Evolutionary conservation across 1,140 invertebrate genomes (phyloP), one percentile per base, ranked within the genome.

Genomic region (Drosophila persimilis): DNA sequence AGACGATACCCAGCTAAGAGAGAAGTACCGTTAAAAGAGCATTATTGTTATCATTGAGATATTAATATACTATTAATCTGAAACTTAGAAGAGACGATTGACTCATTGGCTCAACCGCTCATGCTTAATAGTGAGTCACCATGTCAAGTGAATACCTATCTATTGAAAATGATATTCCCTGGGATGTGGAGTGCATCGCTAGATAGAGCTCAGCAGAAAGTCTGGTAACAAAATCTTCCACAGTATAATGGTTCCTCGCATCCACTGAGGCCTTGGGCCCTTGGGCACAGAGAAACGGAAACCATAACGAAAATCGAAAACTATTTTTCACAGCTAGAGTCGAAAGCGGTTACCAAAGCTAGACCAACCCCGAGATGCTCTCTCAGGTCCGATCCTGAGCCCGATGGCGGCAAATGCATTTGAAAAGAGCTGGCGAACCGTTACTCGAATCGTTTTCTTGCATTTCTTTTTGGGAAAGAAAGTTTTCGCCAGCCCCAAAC

Each of bases 251-350:
- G 35, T 43, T 60, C 35, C 57, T 43, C 6, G 29, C 11, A 11
- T 4, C 2, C 8, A 13, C 29, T 4, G 9, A 17, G 6, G 11
- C 9, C 41, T 24, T 6, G n/a, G 15, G 44, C 26, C 9, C 41
- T 24, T 6, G n/a, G 15, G 44, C 26, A 13, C 22, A 56, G 15
- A 53, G 35, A 63, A 73, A 52, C 39, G 17, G 59, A 75, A 84
- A 69, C 56, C 66, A 76, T 76, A 76, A 73, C 62, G 72, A 85
- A 84, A 85, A 84, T 73, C 76, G 75, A 84, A 85, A 85, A 85
- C 80, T 67, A 69, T 80, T 84, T 85, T 84, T 80, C 80, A 72
- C 76, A 84, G 75, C 65, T 64, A 58, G 41, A 50, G 51, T 4
- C n/a, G 44, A 9, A 35, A 60, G 22, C 57, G 56, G 61, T 65